These are phyloP conservation scores for Pangasianodon gigas DNA, from an alignment of 2,113 vertebrate species.

Conservation along the genomic window DNA sequence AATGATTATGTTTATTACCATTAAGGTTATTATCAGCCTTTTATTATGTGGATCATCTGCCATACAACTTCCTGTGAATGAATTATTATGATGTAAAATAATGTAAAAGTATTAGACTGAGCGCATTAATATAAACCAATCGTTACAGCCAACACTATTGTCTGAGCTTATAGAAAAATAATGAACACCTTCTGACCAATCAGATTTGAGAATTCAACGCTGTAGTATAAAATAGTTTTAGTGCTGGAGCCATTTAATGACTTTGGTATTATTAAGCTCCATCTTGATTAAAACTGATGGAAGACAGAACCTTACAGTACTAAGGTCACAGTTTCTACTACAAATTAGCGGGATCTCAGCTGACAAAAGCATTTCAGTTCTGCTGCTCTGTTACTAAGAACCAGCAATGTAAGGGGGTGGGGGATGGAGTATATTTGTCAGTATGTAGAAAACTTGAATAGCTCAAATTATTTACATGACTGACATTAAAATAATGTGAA, in stretches of 20 bases:
- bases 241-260: neutral
- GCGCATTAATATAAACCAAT: neutral
- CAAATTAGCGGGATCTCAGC: neutral
- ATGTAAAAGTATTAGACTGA: neutral
- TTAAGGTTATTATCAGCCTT: too few relatives aligned
- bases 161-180: neutral
- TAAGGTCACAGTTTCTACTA: neutral
- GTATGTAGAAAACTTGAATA: neutral
- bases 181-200: neutral
- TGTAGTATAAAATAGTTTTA: neutral
- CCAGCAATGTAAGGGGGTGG: neutral
- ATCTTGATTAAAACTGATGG: neutral
- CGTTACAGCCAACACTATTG: neutral
- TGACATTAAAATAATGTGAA: neutral
- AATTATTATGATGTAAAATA: neutral
- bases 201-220: neutral
- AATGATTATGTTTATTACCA: neutral
- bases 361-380: neutral
- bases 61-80: neutral
- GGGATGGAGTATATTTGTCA: neutral
- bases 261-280: neutral
- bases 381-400: neutral
- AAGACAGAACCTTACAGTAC: neutral
- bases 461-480: too few relatives aligned
- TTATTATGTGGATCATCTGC: neutral